Conservation (phyloP, 2,797 vertebrate genomes). For the Coranthus polyacanthus region DNA sequence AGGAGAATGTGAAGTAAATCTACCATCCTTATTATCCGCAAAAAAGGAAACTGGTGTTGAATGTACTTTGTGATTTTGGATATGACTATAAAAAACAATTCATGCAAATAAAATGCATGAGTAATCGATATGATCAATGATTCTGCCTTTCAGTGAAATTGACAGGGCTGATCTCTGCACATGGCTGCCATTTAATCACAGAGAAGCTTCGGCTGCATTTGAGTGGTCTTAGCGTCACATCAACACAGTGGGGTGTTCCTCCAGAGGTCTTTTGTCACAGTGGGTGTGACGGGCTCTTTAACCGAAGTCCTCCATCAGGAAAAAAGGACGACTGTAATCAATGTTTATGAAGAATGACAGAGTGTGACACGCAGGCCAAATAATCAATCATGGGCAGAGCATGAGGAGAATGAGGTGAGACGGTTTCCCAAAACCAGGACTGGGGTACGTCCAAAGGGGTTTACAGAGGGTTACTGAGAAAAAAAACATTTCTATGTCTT, state of each 20-base stretch:
- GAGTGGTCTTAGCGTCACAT: conserved; percentile 3
- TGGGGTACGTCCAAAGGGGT: not conserved
- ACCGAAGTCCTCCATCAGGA: conserved; percentile 40
- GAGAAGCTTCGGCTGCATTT: conserved; percentile 37
- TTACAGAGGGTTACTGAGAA: not conserved
- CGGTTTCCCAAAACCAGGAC: not conserved
- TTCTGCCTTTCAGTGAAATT: conserved; percentile 64
- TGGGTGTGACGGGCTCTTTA: conserved; percentile 1
- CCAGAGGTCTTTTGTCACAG: conserved; percentile 35
- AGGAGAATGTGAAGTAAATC: conserved; percentile 20
- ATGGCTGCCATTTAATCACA: conserved; percentile 60
- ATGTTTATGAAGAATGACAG: conserved; percentile 57
- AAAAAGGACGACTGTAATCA: conserved; percentile 38
- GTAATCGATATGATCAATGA: conserved; percentile 56
- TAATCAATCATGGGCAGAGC: conserved; percentile 25
- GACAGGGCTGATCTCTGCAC: conserved; percentile 52
- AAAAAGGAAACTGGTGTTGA: not conserved
- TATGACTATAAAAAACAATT: conserved; percentile 5
- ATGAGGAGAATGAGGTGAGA: not conserved
- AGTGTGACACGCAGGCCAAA: conserved; percentile 1
- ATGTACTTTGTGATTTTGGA: not conserved
- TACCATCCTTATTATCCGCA: conserved; percentile 7
- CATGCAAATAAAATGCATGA: conserved; percentile 24
- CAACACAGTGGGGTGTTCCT: not conserved
- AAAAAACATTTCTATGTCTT: not conserved